Evolutionary conservation across 2,113 vertebrate species (phyloP), one percentile per base, ranked within the genome.

Genomic region (Dicaeum eximium): DNA sequence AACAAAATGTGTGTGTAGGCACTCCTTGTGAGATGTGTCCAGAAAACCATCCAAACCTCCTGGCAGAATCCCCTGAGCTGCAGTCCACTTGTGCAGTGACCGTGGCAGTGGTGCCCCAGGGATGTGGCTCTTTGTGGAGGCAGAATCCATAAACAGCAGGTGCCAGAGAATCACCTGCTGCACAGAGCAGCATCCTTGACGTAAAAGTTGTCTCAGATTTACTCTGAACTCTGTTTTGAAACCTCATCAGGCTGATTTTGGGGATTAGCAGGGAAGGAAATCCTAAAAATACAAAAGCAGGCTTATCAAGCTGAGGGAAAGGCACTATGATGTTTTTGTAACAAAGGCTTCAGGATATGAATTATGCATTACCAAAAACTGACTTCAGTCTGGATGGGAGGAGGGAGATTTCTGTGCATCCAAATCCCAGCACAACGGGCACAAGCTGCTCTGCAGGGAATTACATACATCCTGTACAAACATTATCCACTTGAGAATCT

Each of bases 311-410:
- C 66, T 23, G 7, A 17, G 51, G 38, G 27, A 78, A 70, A 92
- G 60, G 73, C 81, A 86, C 47, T 22, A n/a, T 71, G 70, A 90
- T 60, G 92, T 50, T 93, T 93, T 20, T 70, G 78, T 94, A 89
- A 94, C 93, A 95, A 89, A 92, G 90, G 70, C 89, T 93, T 92
- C 74, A 79, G 53, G 23, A 13, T 25, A 94, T 95, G 90, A 90
- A 95, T 96, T 94, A 96, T 92, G 88, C 93, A 90, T 93, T 31
- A 86, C 47, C 7, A 6, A 95, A 91, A 95, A 50, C 48, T 65
- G 66, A 85, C 74, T 95, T 75, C 48, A 42, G 33, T 42, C 88
- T 9, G 17, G 45, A 88, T 9, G 65, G 67, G 85, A 91, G 84
- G 87, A 96, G 80, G 48, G 65, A 88, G 88, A 71, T 91, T 58